Conservation (phyloP, 2,797 vertebrate species). For the Graptemys geographica region DNA sequence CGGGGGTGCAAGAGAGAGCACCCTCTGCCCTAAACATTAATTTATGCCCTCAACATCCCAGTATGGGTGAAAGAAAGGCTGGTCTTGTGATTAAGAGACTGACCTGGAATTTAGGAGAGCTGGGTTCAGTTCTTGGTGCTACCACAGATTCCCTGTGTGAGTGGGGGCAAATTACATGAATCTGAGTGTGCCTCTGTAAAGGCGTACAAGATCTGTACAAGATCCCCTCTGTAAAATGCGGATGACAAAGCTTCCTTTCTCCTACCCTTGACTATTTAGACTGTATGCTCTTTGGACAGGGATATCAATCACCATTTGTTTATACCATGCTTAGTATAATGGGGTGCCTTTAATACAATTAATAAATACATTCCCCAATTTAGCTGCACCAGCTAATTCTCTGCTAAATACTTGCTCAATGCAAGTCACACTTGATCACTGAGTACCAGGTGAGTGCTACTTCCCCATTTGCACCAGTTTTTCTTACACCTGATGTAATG, state of each 20-base stretch:
- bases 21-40: background rate
- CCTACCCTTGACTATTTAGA: background rate
- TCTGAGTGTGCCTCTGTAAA: background rate
- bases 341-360: background rate
- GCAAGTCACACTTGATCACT: background rate
- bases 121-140: background rate
- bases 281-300: background rate
- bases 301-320: background rate
- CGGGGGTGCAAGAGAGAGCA: background rate
- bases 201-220: too few relatives aligned
- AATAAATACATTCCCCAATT: background rate
- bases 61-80: background rate
- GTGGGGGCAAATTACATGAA: background rate
- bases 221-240: background rate
- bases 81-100: background rate
- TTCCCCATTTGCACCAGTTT: background rate
- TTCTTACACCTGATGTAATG: background rate
- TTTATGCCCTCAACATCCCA: background rate
- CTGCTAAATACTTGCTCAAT: background rate
- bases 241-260: too few relatives aligned
- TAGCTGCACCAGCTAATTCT: background rate
- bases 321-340: background rate
- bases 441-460: background rate
- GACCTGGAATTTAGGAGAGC: background rate
- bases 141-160: background rate